Evolutionary conservation across 2,797 vertebrate species (phyloP).

Genomic region (Echiichthys vipera): DNA sequence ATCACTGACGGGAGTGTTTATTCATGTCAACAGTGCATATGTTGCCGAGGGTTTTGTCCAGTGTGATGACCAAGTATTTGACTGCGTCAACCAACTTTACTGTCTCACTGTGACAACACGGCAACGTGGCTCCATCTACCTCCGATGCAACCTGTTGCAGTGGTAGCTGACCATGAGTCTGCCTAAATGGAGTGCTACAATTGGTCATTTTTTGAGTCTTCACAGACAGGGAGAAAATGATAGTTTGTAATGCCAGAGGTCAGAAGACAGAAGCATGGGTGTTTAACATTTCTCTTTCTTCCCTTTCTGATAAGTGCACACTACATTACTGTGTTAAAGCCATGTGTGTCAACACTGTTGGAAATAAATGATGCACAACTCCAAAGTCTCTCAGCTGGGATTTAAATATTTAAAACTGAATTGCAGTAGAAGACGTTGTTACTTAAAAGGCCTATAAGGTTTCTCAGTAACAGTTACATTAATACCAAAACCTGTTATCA

Average conservation of each 20-base stretch:
- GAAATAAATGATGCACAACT: slow-evolving; percentile 1
- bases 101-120: slow-evolving; percentile 4
- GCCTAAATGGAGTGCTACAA: neutral
- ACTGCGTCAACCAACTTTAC: neutral
- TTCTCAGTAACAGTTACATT: neutral
- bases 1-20: neutral
- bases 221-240: neutral
- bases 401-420: neutral
- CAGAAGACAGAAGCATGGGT: slow-evolving; percentile 19
- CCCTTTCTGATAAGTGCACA: slow-evolving; percentile 2
- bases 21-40: neutral
- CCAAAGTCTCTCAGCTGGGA: slow-evolving; percentile 1
- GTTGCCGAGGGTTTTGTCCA: slow-evolving; percentile 4
- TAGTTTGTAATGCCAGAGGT: neutral
- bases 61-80: neutral
- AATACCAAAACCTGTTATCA: neutral
- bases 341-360: neutral
- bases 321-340: slow-evolving; percentile 1
- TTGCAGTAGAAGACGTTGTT: neutral
- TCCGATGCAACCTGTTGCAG: neutral
- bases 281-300: slow-evolving; percentile 11
- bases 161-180: neutral
- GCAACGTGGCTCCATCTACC: neutral
- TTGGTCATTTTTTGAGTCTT: neutral
- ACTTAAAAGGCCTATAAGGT: neutral